Conservation (phyloP, 1,140 invertebrate genomes). For the Atopsyche davidsoni region DNA sequence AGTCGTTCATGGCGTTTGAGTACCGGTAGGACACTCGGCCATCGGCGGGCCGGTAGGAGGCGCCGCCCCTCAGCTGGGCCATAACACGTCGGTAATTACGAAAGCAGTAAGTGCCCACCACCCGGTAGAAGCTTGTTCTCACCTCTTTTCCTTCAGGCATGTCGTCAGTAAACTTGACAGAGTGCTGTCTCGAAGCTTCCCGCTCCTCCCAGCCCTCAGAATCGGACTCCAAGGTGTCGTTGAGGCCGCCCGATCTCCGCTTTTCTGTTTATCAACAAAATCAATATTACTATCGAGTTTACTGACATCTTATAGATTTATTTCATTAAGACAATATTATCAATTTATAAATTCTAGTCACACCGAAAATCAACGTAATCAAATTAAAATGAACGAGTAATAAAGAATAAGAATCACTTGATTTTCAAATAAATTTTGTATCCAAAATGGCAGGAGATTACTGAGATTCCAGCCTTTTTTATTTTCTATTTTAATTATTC, state of each 20-base stretch:
- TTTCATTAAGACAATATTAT: too few relatives aligned
- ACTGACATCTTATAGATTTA: too few relatives aligned
- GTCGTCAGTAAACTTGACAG: slow-evolving; percentile 85
- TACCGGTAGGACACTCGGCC: background rate
- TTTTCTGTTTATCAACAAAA: slow-evolving; percentile 14
- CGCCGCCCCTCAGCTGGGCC: too few relatives aligned
- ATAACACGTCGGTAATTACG: background rate
- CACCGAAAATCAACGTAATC: too few relatives aligned
- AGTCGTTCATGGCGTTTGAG: background rate
- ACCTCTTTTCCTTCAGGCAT: slow-evolving; percentile 70
- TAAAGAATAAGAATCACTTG: too few relatives aligned
- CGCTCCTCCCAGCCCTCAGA: slow-evolving; percentile 71
- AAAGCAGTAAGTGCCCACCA: slow-evolving; percentile 14
- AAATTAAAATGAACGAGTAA: too few relatives aligned
- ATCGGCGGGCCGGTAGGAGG: background rate
- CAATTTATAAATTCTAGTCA: too few relatives aligned
- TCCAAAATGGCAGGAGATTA: too few relatives aligned
- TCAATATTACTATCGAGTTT: background rate
- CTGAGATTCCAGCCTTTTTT: too few relatives aligned
- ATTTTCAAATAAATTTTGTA: too few relatives aligned
- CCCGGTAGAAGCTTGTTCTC: slow-evolving; percentile 35
- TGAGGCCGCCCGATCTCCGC: slow-evolving; percentile 16
- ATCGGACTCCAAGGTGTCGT: slow-evolving; percentile 49
- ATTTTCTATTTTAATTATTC: too few relatives aligned
- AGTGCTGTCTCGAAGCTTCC: slow-evolving; percentile 74